phyloP scores from a whole-genome alignment of 2,888 invertebrate genomes.

The Microchrysa polita region DNA sequence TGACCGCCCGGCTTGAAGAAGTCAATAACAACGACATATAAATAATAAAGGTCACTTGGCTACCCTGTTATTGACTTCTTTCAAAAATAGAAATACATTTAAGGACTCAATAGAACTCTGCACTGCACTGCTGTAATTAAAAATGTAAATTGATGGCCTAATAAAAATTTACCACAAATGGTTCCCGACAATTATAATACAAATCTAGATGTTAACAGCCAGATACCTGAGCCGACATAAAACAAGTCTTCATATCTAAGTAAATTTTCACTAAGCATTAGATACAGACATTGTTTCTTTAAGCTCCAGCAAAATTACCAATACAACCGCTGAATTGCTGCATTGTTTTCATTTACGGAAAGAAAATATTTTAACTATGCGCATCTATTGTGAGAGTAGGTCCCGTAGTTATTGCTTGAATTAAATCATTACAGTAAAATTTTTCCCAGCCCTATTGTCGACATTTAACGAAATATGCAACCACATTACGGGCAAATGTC shows the following conservation, averaged over 20 bases:
- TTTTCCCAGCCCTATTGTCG: conserved; percentile 36
- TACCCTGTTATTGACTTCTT: no score
- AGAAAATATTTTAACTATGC: conserved; percentile 11
- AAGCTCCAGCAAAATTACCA: not conserved
- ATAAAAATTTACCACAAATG: conserved; percentile 16
- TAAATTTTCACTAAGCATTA: not conserved
- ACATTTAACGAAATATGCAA: conserved; percentile 40
- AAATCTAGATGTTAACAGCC: conserved; percentile 11
- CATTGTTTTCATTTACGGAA: conserved; percentile 38
- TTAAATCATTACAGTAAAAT: conserved; percentile 28
- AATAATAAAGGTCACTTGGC: no score
- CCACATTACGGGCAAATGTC: conserved; percentile 6
- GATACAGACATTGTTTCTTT: not conserved
- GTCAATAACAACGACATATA: no score
- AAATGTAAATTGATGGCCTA: conserved; percentile 47
- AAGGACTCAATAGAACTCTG: no score
- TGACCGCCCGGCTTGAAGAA: no score
- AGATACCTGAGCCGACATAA: conserved; percentile 4
- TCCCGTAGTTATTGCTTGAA: conserved; percentile 9
- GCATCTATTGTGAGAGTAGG: conserved; percentile 7
- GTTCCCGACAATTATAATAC: conserved; percentile 1
- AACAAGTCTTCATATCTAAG: not conserved
- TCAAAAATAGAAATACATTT: no score
- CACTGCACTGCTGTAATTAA: conserved; percentile 43
- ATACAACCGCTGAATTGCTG: conserved; percentile 11